Conservation (phyloP, 2,888 invertebrate species). For the Torymus auratus region DNA sequence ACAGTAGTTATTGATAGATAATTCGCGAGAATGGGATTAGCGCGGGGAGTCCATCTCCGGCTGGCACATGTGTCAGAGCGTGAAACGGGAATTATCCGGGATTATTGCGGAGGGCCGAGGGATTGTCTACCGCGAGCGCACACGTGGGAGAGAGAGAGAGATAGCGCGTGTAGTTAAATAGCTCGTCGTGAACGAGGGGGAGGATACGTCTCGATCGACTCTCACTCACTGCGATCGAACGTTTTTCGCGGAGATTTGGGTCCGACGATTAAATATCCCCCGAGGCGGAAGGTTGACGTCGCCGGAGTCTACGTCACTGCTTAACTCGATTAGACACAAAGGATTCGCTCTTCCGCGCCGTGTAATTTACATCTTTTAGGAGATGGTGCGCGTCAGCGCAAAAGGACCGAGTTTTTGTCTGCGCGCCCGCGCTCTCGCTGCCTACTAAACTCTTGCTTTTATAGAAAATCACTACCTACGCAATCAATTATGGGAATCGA, state of each 20-base stretch:
- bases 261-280: conserved; percentile 46
- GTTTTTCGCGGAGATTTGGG: conserved; percentile 34
- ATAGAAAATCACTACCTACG: conserved; percentile 39
- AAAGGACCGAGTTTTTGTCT: not conserved
- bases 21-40: conserved; percentile 34
- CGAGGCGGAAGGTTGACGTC: conserved; percentile 41
- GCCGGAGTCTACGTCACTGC: conserved; percentile 41
- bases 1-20: conserved; percentile 51
- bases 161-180: conserved; percentile 17
- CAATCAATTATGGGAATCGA: conserved; percentile 40
- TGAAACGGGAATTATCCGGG: conserved; percentile 54
- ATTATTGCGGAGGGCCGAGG: conserved; percentile 41
- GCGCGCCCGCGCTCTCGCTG: not conserved
- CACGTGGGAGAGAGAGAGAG: not conserved
- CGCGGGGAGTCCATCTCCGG: conserved; percentile 23
- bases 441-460: conserved; percentile 14
- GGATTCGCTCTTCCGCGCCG: conserved; percentile 19
- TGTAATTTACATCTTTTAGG: conserved; percentile 54
- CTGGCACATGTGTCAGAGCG: conserved; percentile 33
- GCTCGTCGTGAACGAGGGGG: not conserved
- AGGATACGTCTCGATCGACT: conserved; percentile 35
- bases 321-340: conserved; percentile 56
- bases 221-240: not conserved
- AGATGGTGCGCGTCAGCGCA: not conserved
- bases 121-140: conserved; percentile 29